phyloP scores from a whole-genome alignment of 2,888 invertebrate species.

The Strigamia transsilvanica region DNA sequence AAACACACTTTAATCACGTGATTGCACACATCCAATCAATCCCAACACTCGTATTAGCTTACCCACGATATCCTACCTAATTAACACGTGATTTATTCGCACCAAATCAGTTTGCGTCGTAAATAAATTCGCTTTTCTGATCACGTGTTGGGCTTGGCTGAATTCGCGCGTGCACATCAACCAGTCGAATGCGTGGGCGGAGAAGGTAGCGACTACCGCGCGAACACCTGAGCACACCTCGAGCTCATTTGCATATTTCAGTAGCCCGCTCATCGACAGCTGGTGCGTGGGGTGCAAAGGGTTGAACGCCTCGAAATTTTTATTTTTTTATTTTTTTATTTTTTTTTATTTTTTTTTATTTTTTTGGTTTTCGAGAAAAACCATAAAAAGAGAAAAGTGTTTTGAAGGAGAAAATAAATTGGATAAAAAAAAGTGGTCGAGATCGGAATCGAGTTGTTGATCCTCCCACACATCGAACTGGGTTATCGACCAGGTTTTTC shows the following conservation, averaged over 20 bases:
- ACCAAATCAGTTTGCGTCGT: too few species aligned
- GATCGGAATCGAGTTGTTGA: neutral
- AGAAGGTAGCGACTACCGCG: conserved; percentile 20
- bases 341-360: neutral
- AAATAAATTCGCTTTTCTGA: neutral
- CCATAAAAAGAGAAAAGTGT: conserved; percentile 5
- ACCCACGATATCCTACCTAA: too few species aligned
- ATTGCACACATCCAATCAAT: too few species aligned
- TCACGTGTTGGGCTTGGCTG: neutral
- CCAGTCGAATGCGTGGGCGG: conserved; percentile 4
- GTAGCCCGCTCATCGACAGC: conserved; percentile 14
- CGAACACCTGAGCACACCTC: conserved; percentile 7
- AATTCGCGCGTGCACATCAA: conserved; percentile 28
- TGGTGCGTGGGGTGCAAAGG: neutral
- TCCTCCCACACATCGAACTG: conserved; percentile 20
- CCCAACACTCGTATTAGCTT: too few species aligned
- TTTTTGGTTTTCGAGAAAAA: neutral
- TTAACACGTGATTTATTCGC: neutral
- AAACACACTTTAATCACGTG: too few species aligned
- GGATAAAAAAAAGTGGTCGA: neutral
- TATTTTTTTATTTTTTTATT: neutral
- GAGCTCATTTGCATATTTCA: conserved; percentile 11
- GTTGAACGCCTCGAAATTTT: neutral
- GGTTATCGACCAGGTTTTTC: conserved; percentile 38
- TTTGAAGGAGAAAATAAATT: neutral